Base-by-base conservation (phyloP, 2,113 vertebrate genomes). In the Willisornis vidua region DNA sequence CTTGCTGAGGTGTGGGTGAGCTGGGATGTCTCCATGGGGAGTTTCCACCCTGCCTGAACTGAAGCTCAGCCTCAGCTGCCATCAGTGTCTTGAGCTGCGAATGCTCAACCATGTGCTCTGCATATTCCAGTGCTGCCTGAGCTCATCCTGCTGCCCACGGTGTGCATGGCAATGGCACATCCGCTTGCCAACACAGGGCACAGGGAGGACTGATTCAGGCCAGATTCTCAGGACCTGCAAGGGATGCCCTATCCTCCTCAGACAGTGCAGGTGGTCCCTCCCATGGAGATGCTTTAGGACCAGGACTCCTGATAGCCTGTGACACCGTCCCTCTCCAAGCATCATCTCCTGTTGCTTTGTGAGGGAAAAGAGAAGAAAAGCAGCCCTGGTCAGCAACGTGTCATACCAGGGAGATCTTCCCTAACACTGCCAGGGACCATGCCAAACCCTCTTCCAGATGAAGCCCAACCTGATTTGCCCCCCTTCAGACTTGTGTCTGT, bases 131-230 rank as follows among this genome's bases (percentile, higher is more conserved):
- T 2, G 2, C 33, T 24, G 10, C 68, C 55, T 48, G 48, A 51
- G 55, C 43, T 89, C 39, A 23, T 12, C 37, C 24, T 61, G 39
- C 33, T 65, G 33, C 37, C 41, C 2, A 4, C 6, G 2, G 58
- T 20, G 39, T 49, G 39, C 76, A 67, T 63, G 58, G 72, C 35
- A 35, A 35, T 57, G 74, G 10, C 37, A 57, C 0, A 1, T 71
- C 68, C 5, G 26, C 55, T 59, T 71, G 39, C 26, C 45, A 29
- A 4, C 1, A 2, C 0, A 2, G 33, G 15, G 31, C 37, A 58
- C 3, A 7, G 9, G 19, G 22, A 41, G 14, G 11, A 3, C 8
- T 48, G 31, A 29, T 8, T 37, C 22, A 19, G 51, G n/a, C n/a
- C 2, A 11, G 12, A 41, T 22, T 35, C 39, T 8, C 25, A 76